These are phyloP conservation scores for Platerodrilus igneus DNA, from an alignment of 2,888 invertebrate genomes.

Conservation along the genomic window DNA sequence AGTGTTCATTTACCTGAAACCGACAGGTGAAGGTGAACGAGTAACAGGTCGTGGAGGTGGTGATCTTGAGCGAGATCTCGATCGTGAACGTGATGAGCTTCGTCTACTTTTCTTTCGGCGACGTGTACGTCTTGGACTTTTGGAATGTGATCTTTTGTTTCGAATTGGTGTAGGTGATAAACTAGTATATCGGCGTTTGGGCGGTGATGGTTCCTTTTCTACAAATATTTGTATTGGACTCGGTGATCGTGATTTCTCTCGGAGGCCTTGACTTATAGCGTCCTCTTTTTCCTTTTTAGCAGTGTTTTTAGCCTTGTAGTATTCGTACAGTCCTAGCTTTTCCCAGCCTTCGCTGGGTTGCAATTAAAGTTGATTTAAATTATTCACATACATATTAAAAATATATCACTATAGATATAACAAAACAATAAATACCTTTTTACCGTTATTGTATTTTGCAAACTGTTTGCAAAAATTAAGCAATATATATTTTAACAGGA, in stretches of 20 bases:
- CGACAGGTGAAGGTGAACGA: conserved; percentile 38
- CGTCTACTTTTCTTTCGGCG: conserved; percentile 34
- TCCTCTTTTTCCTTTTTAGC: conserved; percentile 86
- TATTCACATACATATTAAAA: no score
- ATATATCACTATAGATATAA: no score
- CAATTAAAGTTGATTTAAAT: conserved; percentile 19
- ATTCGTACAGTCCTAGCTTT: conserved; percentile 94
- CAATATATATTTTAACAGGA: no score
- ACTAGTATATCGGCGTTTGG: conserved; percentile 71
- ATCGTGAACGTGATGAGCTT: conserved; percentile 48
- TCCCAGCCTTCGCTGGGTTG: conserved; percentile 90
- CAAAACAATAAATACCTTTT: no score
- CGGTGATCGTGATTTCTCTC: conserved; percentile 71
- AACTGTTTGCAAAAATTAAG: no score
- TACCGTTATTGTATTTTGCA: no score
- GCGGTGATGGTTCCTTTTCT: conserved; percentile 67
- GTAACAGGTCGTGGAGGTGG: conserved; percentile 37
- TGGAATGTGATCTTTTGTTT: conserved; percentile 48
- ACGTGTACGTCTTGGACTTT: conserved; percentile 45
- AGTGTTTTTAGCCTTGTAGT: conserved; percentile 92
- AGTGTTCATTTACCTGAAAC: conserved; percentile 14
- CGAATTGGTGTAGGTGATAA: conserved; percentile 47
- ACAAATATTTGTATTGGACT: conserved; percentile 70
- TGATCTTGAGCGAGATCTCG: conserved; percentile 49
- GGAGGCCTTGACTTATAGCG: conserved; percentile 65